Evolutionary conservation across 2,113 vertebrate species (phyloP).

Genomic region (Notothenia coriiceps): DNA sequence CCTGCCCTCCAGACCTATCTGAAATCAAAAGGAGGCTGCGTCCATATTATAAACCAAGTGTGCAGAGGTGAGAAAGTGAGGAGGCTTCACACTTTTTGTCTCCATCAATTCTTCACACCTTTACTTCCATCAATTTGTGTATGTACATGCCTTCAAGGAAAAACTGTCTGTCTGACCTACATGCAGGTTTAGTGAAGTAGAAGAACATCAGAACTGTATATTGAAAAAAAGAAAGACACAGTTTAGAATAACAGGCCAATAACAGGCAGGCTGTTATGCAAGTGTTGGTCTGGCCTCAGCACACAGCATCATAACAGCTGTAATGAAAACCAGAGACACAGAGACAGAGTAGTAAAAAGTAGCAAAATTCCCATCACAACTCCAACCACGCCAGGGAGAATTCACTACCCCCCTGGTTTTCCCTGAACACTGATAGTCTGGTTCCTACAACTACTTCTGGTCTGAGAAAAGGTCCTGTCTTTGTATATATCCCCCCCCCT

Average conservation of each 20-base stretch:
- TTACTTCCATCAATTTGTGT: neutral
- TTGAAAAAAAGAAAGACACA: constrained; percentile 2
- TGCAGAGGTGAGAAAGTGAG: too few species aligned
- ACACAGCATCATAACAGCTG: constrained; percentile 74
- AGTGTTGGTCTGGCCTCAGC: constrained; percentile 56
- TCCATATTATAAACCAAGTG: neutral
- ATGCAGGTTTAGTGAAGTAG: neutral
- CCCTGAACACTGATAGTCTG: constrained; percentile 34
- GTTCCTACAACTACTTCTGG: constrained; percentile 43
- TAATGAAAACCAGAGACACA: constrained; percentile 76
- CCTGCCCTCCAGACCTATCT: neutral
- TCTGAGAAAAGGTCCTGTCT: neutral
- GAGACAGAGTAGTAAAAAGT: constrained; percentile 32
- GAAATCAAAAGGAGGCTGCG: neutral
- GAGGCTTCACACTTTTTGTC: neutral
- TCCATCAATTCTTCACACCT: neutral
- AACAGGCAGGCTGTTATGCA: constrained; percentile 63
- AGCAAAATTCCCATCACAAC: constrained; percentile 38
- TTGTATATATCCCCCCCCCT: neutral
- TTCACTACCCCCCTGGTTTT: constrained; percentile 15
- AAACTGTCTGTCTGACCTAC: neutral
- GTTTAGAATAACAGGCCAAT: constrained; percentile 55
- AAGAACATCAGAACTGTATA: constrained; percentile 21
- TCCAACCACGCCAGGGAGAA: constrained; percentile 20
- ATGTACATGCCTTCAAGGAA: too few species aligned